Percentiles rank a stretch among this genome's conserved stretches.
These are phyloP conservation scores for Himalopsyche japonica DNA, from an alignment of 2,888 invertebrate genomes.

Conservation along the genomic window DNA sequence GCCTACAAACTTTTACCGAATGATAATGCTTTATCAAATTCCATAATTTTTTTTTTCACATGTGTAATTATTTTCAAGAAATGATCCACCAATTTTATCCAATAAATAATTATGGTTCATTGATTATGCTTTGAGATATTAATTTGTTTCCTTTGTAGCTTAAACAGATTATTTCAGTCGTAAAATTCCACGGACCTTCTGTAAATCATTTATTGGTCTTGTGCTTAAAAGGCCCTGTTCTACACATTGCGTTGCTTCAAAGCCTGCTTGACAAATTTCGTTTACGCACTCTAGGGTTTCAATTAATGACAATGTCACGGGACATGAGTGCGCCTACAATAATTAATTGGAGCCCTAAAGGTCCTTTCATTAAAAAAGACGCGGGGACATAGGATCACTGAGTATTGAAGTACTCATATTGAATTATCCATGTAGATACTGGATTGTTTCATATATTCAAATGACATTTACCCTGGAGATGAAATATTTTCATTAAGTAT, in stretches of 20 bases:
- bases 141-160: neutral
- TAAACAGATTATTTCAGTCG: neutral
- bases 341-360: neutral
- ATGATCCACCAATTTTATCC: too few species aligned
- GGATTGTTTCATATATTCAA: too few species aligned
- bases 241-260: neutral
- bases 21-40: too few species aligned
- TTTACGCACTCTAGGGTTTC: neutral
- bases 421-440: neutral
- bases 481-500: too few species aligned
- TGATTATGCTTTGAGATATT: neutral
- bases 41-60: too few species aligned
- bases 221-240: neutral
- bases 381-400: neutral
- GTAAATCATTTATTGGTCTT: neutral
- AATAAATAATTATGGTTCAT: neutral
- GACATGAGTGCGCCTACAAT: neutral
- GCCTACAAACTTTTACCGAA: too few species aligned
- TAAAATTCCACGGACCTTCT: neutral
- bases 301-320: neutral
- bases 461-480: too few species aligned
- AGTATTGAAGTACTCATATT: neutral
- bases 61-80: too few species aligned
- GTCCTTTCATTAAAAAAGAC: neutral
- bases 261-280: neutral